A percentile compares a stretch with the other conserved stretches of the same genome.
Conservation (phyloP, 1,140 invertebrate species). For the Lepidurus arcticus region DNA sequence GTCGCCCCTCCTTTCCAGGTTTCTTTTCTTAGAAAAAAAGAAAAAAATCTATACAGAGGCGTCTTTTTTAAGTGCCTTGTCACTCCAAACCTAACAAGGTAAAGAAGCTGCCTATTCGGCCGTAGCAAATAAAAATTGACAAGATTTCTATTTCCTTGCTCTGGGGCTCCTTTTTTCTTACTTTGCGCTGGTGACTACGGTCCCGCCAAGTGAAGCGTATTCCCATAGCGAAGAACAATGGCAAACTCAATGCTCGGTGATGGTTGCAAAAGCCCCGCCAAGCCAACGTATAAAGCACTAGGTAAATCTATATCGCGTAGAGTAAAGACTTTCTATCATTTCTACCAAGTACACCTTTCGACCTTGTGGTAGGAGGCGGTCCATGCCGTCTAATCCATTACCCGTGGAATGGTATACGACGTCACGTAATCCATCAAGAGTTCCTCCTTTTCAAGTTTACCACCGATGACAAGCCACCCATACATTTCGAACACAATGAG, state of each 20-base stretch:
- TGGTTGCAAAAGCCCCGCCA: too few species aligned
- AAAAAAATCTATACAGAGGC: neutral
- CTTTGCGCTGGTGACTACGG: too few species aligned
- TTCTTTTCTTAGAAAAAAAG: neutral
- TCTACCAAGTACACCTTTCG: neutral
- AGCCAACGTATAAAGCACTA: too few species aligned
- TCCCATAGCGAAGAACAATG: too few species aligned
- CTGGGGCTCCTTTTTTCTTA: too few species aligned
- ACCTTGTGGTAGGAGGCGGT: slow-evolving; percentile 5
- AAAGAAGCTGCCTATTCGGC: neutral
- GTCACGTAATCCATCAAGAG: neutral
- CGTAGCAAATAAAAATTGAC: neutral
- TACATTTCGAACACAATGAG: neutral
- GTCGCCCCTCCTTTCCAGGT: neutral
- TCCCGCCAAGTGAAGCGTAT: neutral
- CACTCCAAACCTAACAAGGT: slow-evolving; percentile 13
- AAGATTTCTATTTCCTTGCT: neutral
- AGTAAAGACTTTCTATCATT: neutral
- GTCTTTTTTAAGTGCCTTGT: slow-evolving; percentile 1
- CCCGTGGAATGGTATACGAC: neutral
- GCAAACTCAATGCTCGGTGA: too few species aligned
- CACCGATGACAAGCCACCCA: neutral
- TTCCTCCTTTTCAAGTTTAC: neutral
- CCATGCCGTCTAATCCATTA: neutral
- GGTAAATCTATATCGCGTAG: too few species aligned